Evolutionary conservation across 2,888 invertebrate species (phyloP), one percentile per base, ranked within the genome.

Genomic region (Seladonia tumulorum): DNA sequence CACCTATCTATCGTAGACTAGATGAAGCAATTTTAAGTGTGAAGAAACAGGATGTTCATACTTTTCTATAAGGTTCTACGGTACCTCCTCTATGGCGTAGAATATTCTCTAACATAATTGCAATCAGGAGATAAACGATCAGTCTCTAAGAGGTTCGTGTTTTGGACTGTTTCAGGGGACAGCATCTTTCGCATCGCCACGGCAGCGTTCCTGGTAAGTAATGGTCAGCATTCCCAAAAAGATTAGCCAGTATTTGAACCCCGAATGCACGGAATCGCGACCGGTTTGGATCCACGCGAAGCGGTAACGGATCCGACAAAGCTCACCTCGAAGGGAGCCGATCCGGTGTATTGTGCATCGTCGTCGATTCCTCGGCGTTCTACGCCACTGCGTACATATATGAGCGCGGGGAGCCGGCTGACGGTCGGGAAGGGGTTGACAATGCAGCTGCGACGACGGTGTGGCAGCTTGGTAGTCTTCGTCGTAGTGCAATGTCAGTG

Each of bases 161-260:
- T 85, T 92, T n/a, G 12, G 12, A n/a, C 53, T 91, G 91, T 94
- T 94, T 76, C 92, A 94, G 94, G 91, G 88, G 90, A 92, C 92
- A 91, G 91, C 93, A 93, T 92, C 93, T 93, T 93, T 91, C 90
- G 91, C 92, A 94, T 93, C 93, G 91, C 92, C 93, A 93, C 94
- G 92, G 91, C 93, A 91, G 92, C 94, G 92, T 93, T 93, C 89
- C 94, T 86, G 91, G 95, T 95, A 91, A 95, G 95, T 95, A 35
- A 35, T 35, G 85, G 29, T 25, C 47, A n/a, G 68, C 45, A 5
- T 3, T 25, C 35, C 35, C 7, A 57, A 2, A 68, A 53, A 63
- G 10, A n/a, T 66, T 70, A 78, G n/a, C 45, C 76, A 3, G 5
- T 25, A 29, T 63, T 16, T 25, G 29, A 29, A 18, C 18, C 63